phyloP scores from a whole-genome alignment of 2,113 vertebrate genomes.

The Pan troglodytes region NHGRI_mPanTro3-v2.1_pri NC_072416.2:53657501-53658000 shows the following conservation, averaged over 20 bases:
- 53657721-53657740: neutral
- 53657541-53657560: neutral
- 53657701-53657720: no score
- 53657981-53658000: neutral
- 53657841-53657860: neutral
- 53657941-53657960: neutral
- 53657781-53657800: neutral
- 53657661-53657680: neutral
- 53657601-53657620: neutral
- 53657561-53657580: neutral
- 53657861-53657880: neutral
- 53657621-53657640: neutral
- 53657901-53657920: neutral
- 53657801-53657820: neutral
- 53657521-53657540: neutral
- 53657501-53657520: neutral
- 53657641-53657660: neutral
- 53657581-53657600: neutral
- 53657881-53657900: neutral
- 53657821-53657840: neutral
- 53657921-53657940: neutral
- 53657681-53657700: neutral
- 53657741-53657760: accelerated
- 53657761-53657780: neutral
- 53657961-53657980: neutral